phyloP scores from a whole-genome alignment of 2,797 vertebrate species.

The Malurus leucopterus region DNA sequence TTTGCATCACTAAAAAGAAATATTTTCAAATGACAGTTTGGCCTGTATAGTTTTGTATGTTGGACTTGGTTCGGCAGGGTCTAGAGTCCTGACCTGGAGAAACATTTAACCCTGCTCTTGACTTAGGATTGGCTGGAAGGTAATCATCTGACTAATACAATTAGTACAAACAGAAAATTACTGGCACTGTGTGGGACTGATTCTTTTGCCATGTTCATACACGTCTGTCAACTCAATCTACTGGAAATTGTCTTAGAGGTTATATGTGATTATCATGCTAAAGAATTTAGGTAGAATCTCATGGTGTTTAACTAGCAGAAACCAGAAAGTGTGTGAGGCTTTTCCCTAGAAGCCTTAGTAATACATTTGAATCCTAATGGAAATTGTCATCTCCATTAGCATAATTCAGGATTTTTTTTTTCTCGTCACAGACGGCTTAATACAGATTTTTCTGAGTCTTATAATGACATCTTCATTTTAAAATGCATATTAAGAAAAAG shows the following conservation, averaged over 20 bases:
- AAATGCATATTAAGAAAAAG: not conserved
- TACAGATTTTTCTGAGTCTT: not conserved
- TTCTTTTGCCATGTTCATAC: not conserved
- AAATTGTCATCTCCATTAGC: not conserved
- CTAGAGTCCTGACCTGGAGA: not conserved
- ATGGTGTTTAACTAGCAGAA: not conserved
- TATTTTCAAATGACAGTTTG: not conserved
- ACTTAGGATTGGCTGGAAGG: not conserved
- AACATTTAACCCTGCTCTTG: not conserved
- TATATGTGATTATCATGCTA: not conserved
- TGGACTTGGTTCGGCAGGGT: not conserved
- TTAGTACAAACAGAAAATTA: not conserved
- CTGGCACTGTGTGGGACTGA: not conserved
- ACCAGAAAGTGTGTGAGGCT: not conserved
- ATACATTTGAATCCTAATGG: not conserved
- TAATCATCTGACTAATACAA: not conserved
- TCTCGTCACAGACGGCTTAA: not conserved
- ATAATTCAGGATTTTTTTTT: not conserved
- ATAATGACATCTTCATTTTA: not conserved
- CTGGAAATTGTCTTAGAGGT: not conserved
- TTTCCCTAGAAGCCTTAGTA: not conserved
- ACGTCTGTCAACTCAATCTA: not conserved
- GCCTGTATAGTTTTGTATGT: not conserved
- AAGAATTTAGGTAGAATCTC: not conserved
- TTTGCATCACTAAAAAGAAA: not conserved